These are phyloP conservation scores for Agelaius tricolor DNA, from an alignment of 2,113 vertebrate species.

Conservation along the genomic window DNA sequence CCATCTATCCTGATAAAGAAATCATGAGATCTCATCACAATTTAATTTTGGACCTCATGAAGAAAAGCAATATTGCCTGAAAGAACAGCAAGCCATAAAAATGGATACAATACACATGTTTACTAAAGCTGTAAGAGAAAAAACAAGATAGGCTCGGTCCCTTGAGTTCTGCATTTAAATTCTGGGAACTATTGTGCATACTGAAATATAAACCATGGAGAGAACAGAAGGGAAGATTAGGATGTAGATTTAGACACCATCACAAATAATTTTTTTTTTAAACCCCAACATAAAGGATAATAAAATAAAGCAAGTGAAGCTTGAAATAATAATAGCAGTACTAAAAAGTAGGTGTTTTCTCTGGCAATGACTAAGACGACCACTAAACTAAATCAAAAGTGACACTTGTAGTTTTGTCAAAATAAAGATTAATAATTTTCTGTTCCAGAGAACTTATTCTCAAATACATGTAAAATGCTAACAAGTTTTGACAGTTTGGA, in stretches of 20 bases:
- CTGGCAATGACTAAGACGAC: neutral
- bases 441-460: neutral
- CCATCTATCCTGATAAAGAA: neutral
- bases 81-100: neutral
- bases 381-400: neutral
- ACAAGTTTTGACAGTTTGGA: neutral
- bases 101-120: neutral
- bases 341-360: neutral
- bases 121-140: neutral
- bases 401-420: neutral
- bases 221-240: neutral
- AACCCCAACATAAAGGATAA: neutral
- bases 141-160: neutral
- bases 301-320: neutral
- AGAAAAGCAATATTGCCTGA: neutral
- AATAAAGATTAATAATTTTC: neutral
- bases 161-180: neutral
- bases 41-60: neutral
- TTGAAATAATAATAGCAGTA: neutral
- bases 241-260: neutral
- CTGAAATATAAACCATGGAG: neutral
- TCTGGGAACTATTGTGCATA: neutral
- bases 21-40: neutral
- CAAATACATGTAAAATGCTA: neutral
- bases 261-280: neutral